A percentile compares a stretch with the other conserved stretches of the same genome.
These are phyloP conservation scores for Drosophila flavopinicola DNA, from an alignment of 2,888 invertebrate species.

Conservation along the genomic window DNA sequence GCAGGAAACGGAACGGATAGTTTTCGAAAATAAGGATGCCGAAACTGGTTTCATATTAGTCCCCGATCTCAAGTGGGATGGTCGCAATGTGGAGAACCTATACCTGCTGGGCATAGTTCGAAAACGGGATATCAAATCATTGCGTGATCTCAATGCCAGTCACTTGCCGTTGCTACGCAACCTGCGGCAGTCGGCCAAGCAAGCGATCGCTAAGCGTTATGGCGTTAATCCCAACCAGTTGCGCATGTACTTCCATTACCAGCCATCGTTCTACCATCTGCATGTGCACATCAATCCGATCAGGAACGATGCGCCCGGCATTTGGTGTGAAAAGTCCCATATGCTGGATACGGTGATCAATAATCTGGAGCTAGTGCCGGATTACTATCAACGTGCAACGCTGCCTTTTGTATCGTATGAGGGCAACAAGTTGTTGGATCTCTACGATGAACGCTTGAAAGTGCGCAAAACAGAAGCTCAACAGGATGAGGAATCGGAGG, in stretches of 20 bases:
- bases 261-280: slow-evolving; percentile 98
- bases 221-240: slow-evolving; percentile 89
- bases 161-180: slow-evolving; percentile 94
- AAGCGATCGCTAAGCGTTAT: slow-evolving; percentile 91
- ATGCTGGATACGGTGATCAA: slow-evolving; percentile 94
- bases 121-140: slow-evolving; percentile 90
- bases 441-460: slow-evolving; percentile 84
- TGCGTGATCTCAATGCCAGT: slow-evolving; percentile 91
- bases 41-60: slow-evolving; percentile 93
- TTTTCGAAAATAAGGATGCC: slow-evolving; percentile 91
- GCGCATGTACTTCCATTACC: slow-evolving; percentile 96
- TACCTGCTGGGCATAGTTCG: slow-evolving; percentile 93
- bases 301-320: slow-evolving; percentile 92
- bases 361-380: slow-evolving; percentile 92
- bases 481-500: background rate
- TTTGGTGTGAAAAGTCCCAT: slow-evolving; percentile 93
- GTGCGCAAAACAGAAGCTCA: slow-evolving; percentile 35
- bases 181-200: slow-evolving; percentile 90
- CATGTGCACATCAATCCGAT: slow-evolving; percentile 96
- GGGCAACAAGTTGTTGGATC: slow-evolving; percentile 89
- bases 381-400: slow-evolving; percentile 93
- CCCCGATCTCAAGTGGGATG: slow-evolving; percentile 99
- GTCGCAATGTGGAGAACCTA: slow-evolving; percentile 89
- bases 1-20: slow-evolving; percentile 93
- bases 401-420: slow-evolving; percentile 92